Base-by-base conservation (phyloP, 2,113 vertebrate species). In the Phylloscopus trochiloides region DNA sequence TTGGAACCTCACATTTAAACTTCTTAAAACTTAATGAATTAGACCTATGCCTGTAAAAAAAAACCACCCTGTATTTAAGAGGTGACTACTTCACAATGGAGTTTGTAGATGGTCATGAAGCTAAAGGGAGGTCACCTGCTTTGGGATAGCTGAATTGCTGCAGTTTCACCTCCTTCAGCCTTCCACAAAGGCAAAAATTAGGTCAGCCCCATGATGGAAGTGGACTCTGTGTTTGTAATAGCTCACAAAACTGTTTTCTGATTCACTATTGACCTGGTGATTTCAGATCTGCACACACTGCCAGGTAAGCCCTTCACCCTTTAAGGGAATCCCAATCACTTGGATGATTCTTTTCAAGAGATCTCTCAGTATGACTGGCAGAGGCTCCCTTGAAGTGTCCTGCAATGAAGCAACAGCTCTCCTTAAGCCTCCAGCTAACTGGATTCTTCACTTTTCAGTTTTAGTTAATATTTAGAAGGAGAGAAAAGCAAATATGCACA, bases 141-240 rank as follows among this genome's bases (percentile, higher is more conserved):
- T 72, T 73, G 58, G 48, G 36, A 59, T 12, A 13, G 24, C 18
- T 19, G 9, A 42, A 67, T 3, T 72, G 57, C 52, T 77, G 68
- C 61, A 74, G 59, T 70, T 45, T 7, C 10, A 50, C 42, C 25
- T 73, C 43, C 75, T 59, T 25, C 85, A 51, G 77, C 6, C 21
- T 62, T 26, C 74, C 36, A 7, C 43, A 82, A 43, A 38, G 61
- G 38, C 47, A 89, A 54, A 17, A 50, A 50, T 29, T 57, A 28
- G 34, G 36, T 14, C 28, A 50, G 29, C 13, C 80, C 36, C 42
- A 31, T 0, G 0, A 36, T 2, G 32, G 76, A 55, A 22, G 0
- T 36, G 63, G 68, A 8, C 59, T 38, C 50, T 36, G 5, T 76
- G 45, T 36, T 29, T 42, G n/a, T 12, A 80, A 34, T 1, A 65